phyloP scores from a whole-genome alignment of 2,888 invertebrate genomes.

The Hydraecia micacea region DNA sequence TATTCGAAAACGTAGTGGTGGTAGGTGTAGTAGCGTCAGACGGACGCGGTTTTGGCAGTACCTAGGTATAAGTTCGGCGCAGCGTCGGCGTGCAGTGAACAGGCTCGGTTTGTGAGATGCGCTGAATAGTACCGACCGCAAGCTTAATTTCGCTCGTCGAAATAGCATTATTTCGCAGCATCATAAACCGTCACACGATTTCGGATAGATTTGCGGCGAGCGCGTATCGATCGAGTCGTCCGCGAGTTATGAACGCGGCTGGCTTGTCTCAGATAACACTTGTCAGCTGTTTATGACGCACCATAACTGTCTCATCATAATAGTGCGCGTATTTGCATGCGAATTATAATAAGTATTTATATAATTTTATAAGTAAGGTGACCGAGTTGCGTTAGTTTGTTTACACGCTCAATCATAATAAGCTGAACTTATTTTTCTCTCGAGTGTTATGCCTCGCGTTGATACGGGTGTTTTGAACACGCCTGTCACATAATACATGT shows the following conservation, averaged over 20 bases:
- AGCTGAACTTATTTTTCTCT: slow-evolving; percentile 62
- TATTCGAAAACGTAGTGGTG: slow-evolving; percentile 32
- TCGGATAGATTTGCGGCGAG: slow-evolving; percentile 73
- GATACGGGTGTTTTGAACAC: slow-evolving; percentile 50
- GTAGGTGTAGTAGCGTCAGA: slow-evolving; percentile 25
- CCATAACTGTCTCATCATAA: slow-evolving; percentile 63
- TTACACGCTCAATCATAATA: slow-evolving; percentile 45
- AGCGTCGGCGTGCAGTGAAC: slow-evolving; percentile 38
- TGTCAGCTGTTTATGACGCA: slow-evolving; percentile 71
- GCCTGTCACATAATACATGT: slow-evolving; percentile 58
- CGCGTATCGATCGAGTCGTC: slow-evolving; percentile 70
- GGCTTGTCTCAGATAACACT: slow-evolving; percentile 75
- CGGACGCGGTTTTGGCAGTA: slow-evolving; percentile 36
- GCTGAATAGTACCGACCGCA: slow-evolving; percentile 59
- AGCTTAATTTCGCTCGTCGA: slow-evolving; percentile 66
- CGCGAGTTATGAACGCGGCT: slow-evolving; percentile 71
- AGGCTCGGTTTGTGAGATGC: slow-evolving; percentile 58
- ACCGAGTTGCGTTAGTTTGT: slow-evolving; percentile 31
- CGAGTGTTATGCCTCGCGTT: slow-evolving; percentile 45
- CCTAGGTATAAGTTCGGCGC: slow-evolving; percentile 34
- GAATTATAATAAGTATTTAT: slow-evolving; percentile 46
- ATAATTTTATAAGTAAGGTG: slow-evolving; percentile 25
- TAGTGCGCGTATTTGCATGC: slow-evolving; percentile 60
- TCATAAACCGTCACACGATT: slow-evolving; percentile 74
- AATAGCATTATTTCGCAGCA: slow-evolving; percentile 72